Percentiles rank a stretch among this genome's conserved stretches.
These are phyloP conservation scores for Pseudanteris insignis DNA, from an alignment of 2,888 invertebrate species.

Conservation along the genomic window DNA sequence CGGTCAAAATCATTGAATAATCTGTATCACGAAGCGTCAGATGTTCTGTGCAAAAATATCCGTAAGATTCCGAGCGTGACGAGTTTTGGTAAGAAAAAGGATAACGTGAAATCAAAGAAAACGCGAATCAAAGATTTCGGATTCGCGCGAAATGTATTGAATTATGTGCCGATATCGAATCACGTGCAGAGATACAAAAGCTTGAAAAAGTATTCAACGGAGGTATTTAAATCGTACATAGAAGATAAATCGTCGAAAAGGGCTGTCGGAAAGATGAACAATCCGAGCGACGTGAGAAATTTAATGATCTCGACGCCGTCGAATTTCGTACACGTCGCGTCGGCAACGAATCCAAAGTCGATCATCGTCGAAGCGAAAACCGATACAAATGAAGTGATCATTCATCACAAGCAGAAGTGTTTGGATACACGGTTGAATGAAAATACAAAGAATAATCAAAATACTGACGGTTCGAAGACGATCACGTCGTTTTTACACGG, in stretches of 20 bases:
- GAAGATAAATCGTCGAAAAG: slow-evolving; percentile 10
- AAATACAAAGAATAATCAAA: slow-evolving; percentile 25
- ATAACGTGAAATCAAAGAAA: slow-evolving; percentile 1
- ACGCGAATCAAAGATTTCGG: slow-evolving; percentile 47
- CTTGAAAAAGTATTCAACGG: slow-evolving; percentile 34
- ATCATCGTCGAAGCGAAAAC: slow-evolving; percentile 21
- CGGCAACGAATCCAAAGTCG: slow-evolving; percentile 54
- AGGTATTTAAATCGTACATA: slow-evolving; percentile 26
- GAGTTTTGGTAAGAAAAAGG: neutral
- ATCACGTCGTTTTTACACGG: slow-evolving; percentile 15
- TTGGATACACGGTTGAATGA: slow-evolving; percentile 46
- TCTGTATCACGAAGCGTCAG: neutral
- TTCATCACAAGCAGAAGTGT: slow-evolving; percentile 55
- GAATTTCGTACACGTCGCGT: slow-evolving; percentile 61
- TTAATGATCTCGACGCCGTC: slow-evolving; percentile 57
- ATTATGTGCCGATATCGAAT: slow-evolving; percentile 52
- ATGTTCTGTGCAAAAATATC: neutral
- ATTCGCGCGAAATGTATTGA: slow-evolving; percentile 54
- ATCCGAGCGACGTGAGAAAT: slow-evolving; percentile 48
- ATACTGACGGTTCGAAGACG: slow-evolving; percentile 16
- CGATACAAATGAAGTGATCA: slow-evolving; percentile 43
- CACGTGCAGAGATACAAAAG: slow-evolving; percentile 48
- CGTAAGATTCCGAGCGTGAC: slow-evolving; percentile 4
- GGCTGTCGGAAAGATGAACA: slow-evolving; percentile 26
- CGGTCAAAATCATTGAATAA: slow-evolving; percentile 7